Conservation (phyloP, 1,140 invertebrate genomes). For the Diabrotica undecimpunctata region DNA sequence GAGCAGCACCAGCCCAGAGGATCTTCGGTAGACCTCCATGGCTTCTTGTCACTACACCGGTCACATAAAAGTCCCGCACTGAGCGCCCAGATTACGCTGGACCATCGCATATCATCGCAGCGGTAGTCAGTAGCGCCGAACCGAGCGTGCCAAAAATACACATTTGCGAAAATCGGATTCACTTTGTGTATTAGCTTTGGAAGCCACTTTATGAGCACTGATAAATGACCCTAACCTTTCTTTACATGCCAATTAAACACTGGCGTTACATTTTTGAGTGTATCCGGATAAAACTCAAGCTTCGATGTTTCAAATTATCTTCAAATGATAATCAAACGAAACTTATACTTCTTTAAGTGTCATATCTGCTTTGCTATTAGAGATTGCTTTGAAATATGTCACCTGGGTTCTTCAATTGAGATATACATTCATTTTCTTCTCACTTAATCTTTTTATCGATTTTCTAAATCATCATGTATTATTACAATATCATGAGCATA, state of each 20-base stretch:
- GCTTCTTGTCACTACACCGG: constrained; percentile 43
- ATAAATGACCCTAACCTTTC: not conserved
- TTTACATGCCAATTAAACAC: constrained; percentile 9
- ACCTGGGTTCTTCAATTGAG: too few relatives aligned
- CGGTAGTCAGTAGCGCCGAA: constrained; percentile 27
- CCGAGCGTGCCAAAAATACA: constrained; percentile 8
- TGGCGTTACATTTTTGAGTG: constrained; percentile 5
- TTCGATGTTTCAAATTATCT: too few relatives aligned
- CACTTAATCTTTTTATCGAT: too few relatives aligned
- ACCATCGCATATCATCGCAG: constrained; percentile 36
- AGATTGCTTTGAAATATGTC: too few relatives aligned
- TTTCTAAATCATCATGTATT: too few relatives aligned
- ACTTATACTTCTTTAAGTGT: too few relatives aligned
- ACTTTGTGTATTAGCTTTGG: not conserved
- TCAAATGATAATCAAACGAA: too few relatives aligned
- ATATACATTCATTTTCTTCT: too few relatives aligned
- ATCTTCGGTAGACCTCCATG: constrained; percentile 46
- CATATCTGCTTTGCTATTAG: too few relatives aligned
- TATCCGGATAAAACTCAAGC: not conserved
- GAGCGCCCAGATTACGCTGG: constrained; percentile 38
- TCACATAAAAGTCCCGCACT: constrained; percentile 46
- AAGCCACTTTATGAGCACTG: not conserved
- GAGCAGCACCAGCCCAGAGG: constrained; percentile 44
- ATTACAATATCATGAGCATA: too few relatives aligned
- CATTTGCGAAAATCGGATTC: not conserved